Evolutionary conservation across 2,888 invertebrate genomes (phyloP), one percentile per base, ranked within the genome.

Genomic region (Lasioglossum marginatum): DNA sequence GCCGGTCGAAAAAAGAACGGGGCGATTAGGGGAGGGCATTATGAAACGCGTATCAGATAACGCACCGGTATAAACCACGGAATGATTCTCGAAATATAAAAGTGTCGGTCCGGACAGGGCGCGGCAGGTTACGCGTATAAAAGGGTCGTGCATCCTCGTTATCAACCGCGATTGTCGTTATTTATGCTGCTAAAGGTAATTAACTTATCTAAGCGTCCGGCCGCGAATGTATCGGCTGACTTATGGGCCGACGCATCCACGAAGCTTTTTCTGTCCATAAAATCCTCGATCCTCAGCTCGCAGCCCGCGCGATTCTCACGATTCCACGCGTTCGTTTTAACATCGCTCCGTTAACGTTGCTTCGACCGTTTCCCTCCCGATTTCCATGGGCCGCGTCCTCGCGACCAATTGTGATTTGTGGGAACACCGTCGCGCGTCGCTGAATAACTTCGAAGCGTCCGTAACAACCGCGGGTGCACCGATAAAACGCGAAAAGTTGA

Each of bases 161-260:
- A 91, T 91, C 91, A 78, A 82, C 72, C 78, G 84, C 87, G 88
- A 91, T 91, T 91, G 87, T 83, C 87, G 91, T 91, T 91, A 91
- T 91, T 91, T 91, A 91, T 88, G 89, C 83, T 76, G 82, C 83
- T 85, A 71, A 87, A 83, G 86, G 91, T 91, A 91, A 91, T 91
- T 91, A 91, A 91, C 87, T 91, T 91, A 91, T 91, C 91, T 91
- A 82, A 85, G 83, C 81, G 86, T 82, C 79, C 83, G 73, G n/a
- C 84, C 73, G 83, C 70, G 86, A 80, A 87, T 83, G 88, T 87
- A 88, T 85, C 84, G 82, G 76, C 73, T 83, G 82, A 91, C 80
- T 90, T 91, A 90, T 82, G 85, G 48, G 43, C 70, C 68, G 40
- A 66, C 77, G 78, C 83, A 72, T 86, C 81, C 75, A 78, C 76